Conservation (phyloP, 2,113 vertebrate species). For the Cynoglossus semilaevis region DNA sequence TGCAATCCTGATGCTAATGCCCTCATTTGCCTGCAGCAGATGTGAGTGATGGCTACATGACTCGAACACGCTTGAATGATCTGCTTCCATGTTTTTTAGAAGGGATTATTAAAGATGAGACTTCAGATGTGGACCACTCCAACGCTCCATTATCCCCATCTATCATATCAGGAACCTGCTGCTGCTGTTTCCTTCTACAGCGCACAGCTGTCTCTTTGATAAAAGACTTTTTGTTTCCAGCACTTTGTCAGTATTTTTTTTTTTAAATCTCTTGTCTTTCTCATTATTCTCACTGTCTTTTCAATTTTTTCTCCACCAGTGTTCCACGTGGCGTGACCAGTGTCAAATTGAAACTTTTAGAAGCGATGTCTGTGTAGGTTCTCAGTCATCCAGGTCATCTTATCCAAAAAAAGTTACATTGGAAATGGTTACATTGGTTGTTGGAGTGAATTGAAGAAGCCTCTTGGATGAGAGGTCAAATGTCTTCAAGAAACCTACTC, state of each 20-base stretch:
- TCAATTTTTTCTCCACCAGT: constrained; percentile 8
- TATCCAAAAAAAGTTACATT: too few species aligned
- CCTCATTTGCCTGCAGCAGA: too few species aligned
- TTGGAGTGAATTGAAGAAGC: too few species aligned
- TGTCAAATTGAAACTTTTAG: constrained; percentile 37
- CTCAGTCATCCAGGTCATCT: too few species aligned
- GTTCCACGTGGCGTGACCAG: constrained; percentile 1
- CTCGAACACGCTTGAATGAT: too few species aligned
- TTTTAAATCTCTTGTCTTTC: constrained; percentile 16
- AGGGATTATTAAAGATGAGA: constrained; percentile 1
- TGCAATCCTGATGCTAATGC: constrained; percentile 26
- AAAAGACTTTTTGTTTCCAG: constrained; percentile 2
- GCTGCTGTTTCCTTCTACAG: constrained; percentile 3
- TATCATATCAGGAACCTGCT: neutral
- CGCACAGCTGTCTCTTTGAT: constrained; percentile 2
- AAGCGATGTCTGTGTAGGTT: too few species aligned
- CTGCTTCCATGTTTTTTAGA: neutral
- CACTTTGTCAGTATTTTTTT: constrained; percentile 11
- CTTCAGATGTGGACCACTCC: neutral
- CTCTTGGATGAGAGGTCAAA: too few species aligned
- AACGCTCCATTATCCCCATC: neutral
- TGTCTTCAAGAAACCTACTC: too few species aligned
- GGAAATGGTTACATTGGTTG: too few species aligned
- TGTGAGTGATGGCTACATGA: too few species aligned
- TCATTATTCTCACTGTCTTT: constrained; percentile 5